Conservation (phyloP, 2,113 vertebrate genomes). For the Erinaceus europaeus region DNA sequence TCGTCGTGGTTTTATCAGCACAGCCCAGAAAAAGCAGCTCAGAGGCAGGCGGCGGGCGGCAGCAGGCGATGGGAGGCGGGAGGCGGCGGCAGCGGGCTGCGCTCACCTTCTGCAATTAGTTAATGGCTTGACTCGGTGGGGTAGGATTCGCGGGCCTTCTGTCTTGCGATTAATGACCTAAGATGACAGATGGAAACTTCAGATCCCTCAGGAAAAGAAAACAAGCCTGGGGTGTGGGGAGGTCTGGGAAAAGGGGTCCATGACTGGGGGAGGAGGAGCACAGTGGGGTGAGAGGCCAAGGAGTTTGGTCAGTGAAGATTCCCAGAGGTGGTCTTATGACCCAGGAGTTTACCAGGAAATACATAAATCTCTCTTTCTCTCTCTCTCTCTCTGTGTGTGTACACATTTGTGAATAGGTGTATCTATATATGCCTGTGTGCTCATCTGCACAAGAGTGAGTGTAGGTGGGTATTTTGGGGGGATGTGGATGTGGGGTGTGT, state of each 20-base stretch:
- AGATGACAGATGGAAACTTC: constrained; percentile 64
- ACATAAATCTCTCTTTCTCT: background rate
- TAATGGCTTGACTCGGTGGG: constrained; percentile 62
- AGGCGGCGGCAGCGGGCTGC: constrained; percentile 25
- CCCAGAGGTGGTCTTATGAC: background rate
- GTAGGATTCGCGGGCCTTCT: constrained; percentile 62
- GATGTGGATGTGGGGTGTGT: background rate
- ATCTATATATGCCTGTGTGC: too few relatives aligned
- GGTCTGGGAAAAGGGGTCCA: background rate
- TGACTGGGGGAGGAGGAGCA: background rate
- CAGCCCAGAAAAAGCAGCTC: constrained; percentile 22
- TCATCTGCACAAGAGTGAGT: too few relatives aligned
- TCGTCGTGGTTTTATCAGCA: constrained; percentile 64
- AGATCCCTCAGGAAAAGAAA: constrained; percentile 57
- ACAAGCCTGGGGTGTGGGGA: background rate
- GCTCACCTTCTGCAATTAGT: constrained; percentile 78
- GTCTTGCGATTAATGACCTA: constrained; percentile 70
- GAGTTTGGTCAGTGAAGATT: background rate
- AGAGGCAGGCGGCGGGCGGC: background rate
- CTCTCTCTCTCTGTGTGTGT: background rate
- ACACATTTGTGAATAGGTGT: too few relatives aligned
- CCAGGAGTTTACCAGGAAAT: background rate
- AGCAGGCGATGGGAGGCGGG: constrained; percentile 37
- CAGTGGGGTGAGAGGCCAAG: too few relatives aligned
- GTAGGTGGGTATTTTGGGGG: too few relatives aligned